phyloP scores from a whole-genome alignment of 1,140 invertebrate species.

The Rhopalosiphum padi region DNA sequence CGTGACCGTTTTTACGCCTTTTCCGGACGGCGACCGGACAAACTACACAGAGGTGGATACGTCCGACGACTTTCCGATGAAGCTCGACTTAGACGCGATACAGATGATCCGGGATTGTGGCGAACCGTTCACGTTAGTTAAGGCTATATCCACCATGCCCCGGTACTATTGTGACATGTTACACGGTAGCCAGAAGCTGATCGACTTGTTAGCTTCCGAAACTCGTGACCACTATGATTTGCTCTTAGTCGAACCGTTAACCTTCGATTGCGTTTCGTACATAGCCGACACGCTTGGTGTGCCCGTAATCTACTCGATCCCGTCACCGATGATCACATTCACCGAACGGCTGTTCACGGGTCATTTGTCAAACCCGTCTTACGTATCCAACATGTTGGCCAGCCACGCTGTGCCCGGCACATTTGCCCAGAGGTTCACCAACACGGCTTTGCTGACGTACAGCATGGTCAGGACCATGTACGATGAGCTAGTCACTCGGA shows the following conservation, averaged over 20 bases:
- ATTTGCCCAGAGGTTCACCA: conserved; percentile 1
- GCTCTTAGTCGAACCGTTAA: background rate
- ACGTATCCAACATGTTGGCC: background rate
- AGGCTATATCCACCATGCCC: fast-evolving
- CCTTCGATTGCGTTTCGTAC: background rate
- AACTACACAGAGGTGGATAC: conserved; percentile 26
- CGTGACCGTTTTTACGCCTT: conserved; percentile 46
- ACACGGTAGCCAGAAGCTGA: background rate
- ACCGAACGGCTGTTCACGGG: background rate
- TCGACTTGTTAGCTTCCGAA: background rate
- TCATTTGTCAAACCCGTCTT: background rate
- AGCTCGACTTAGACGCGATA: background rate
- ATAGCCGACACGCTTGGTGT: background rate
- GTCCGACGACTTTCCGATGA: background rate
- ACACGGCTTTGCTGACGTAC: background rate
- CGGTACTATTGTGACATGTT: background rate
- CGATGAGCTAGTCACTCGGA: too few species aligned
- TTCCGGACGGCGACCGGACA: background rate
- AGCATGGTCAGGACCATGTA: too few species aligned
- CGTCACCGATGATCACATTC: background rate
- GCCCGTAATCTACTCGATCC: background rate
- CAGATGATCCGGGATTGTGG: background rate
- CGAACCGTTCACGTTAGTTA: background rate
- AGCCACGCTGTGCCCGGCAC: background rate
- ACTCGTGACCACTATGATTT: background rate